Evolutionary conservation across 2,888 invertebrate species (phyloP), one percentile per base, ranked within the genome.

Genomic region (Macroteleia sp.): DNA sequence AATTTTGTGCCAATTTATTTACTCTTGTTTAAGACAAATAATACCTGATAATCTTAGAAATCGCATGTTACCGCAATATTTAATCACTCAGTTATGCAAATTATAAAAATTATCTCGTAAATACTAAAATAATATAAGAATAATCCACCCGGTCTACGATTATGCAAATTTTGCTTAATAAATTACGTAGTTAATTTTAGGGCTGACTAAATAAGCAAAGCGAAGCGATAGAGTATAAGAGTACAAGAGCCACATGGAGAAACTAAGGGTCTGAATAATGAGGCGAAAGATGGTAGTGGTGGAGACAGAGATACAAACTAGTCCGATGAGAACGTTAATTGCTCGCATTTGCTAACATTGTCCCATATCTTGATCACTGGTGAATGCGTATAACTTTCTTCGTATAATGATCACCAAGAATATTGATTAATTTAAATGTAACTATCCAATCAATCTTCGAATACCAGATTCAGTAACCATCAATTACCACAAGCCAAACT

Each of bases 331-430:
- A 42, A 70, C 57, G 48, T 73, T 74, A 61, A 79, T 77, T 67
- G 75, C 69, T 34, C 46, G 56, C 71, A 75, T 69, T 76, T 73
- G 30, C 36, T 66, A 52, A 80, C 76, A 80, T 71, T 69, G 69
- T 78, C 76, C 67, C 73, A 22, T 36, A 59, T 48, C 64, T 54
- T 34, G 61, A 69, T 56, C 52, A 41, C 50, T 50, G 16, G 48
- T 22, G 30, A 54, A 25, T 34, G 20, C 34, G 36, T 56, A 16
- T 28, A 42, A 32, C 39, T 67, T 67, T 54, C 30, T 17, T 66
- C 46, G 20, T 28, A 42, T 32, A 41, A 46, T 20, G 46, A 48
- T 39, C 30, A 12, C 12, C 17, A 17, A 0, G 50, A 56, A 71
- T 73, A 73, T 73, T 56, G 71, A 73, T 66, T 57, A 64, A 66